Evolutionary conservation across 1,140 invertebrate genomes (phyloP), one percentile per base, ranked within the genome.

Genomic region (Diorhabda carinulata): DNA sequence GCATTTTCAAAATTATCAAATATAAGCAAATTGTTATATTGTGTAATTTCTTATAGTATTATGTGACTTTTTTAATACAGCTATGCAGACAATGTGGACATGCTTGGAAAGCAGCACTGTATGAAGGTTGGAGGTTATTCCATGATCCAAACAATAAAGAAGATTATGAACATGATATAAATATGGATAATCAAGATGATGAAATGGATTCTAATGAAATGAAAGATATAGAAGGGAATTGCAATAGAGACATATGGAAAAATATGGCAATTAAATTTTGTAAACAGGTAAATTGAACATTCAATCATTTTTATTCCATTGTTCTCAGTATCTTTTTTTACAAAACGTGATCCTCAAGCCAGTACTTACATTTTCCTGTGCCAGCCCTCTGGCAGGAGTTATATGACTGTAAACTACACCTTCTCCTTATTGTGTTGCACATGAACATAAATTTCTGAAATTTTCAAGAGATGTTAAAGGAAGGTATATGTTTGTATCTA

Each of bases 181-280:
- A 64, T 52, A 64, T 66, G 10, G 70, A 76, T 25, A 57, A 68
- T 3, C 68, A 72, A 61, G 71, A 74, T 67, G 76, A 76, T 61
- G 75, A 74, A 44, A 73, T 74, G 69, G 67, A 74, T 57, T 68
- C 67, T 6, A 69, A 72, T 56, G 70, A 72, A 64, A 42, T 76
- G 42, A 72, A 77, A 69, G 84, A 89, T 60, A 86, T 94, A 43
- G 86, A 91, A 79, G 96, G 96, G 2, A 98, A 98, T 84, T 88
- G 88, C 2, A 88, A 91, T 68, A 86, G 96, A 79, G 94, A 96
- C 82, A 83, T 98, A 2, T 98, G 96, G 96, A 98, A 97, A 84
- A 87, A 74, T 90, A 90, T 77, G 91, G 93, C 70, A 90, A 92
- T 88, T 84, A 88, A 74, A 83, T 95, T 78, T 88, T 87, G 91